Evolutionary conservation across 2,888 invertebrate genomes (phyloP).

Genomic region (Tinea pellionella): DNA sequence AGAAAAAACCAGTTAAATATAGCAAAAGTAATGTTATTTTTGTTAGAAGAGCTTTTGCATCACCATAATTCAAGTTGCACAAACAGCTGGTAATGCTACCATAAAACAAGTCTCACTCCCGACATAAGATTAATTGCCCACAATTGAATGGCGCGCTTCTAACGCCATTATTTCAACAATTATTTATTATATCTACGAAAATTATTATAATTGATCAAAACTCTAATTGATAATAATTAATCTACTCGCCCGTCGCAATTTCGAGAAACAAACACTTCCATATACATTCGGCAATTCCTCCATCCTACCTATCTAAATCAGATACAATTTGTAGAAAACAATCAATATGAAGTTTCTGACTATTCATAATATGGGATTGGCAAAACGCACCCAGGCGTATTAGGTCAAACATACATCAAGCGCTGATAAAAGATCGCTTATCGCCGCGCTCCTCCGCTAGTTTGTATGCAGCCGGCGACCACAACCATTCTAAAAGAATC

Average conservation of each 20-base stretch:
- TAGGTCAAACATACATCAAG: slow-evolving; percentile 11
- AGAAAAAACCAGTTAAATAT: too few species aligned
- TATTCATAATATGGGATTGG: background rate
- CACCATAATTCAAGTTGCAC: background rate
- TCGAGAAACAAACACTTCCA: too few species aligned
- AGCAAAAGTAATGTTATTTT: too few species aligned
- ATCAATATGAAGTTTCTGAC: background rate
- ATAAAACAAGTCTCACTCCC: background rate
- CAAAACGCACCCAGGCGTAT: background rate
- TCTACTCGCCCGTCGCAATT: too few species aligned
- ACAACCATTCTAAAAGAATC: background rate
- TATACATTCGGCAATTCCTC: too few species aligned
- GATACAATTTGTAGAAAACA: background rate
- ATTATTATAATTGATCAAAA: too few species aligned
- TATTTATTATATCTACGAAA: background rate
- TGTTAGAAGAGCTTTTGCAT: background rate
- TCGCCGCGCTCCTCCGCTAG: slow-evolving; percentile 1
- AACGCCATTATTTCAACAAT: background rate
- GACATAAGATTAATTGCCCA: background rate
- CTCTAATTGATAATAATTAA: too few species aligned
- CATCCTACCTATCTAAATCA: too few species aligned
- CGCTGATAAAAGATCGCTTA: slow-evolving; percentile 13
- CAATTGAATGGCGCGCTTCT: background rate
- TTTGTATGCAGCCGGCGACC: slow-evolving; percentile 10
- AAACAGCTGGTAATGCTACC: background rate